phyloP scores from a whole-genome alignment of 1,140 invertebrate species.

The Lordiphosa stackelbergi region DNA sequence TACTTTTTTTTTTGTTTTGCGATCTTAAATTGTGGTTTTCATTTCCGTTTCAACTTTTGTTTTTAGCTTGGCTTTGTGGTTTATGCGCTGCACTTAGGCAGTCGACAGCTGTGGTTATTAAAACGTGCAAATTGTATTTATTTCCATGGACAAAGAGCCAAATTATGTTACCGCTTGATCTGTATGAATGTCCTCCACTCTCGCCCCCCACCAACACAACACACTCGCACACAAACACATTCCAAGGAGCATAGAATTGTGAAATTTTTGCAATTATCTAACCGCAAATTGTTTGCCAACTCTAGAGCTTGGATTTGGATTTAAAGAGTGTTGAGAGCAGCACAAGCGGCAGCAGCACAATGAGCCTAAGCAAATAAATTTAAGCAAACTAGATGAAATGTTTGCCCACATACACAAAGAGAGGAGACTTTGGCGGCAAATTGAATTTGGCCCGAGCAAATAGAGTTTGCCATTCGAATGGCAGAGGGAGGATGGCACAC shows the following conservation, averaged over 20 bases:
- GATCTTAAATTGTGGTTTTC: conserved; percentile 57
- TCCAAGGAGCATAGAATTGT: background rate
- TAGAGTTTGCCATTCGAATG: conserved; percentile 42
- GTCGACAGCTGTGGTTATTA: conserved; percentile 54
- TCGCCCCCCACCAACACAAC: background rate
- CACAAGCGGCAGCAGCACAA: background rate
- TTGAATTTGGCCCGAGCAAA: conserved; percentile 66
- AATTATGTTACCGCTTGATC: background rate
- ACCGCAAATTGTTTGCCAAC: conserved; percentile 49
- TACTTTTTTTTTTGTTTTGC: conserved; percentile 23
- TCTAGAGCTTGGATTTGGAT: conserved; percentile 29
- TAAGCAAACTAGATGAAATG: conserved; percentile 41
- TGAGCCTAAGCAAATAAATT: conserved; percentile 43
- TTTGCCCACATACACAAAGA: conserved; percentile 39
- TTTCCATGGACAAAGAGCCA: conserved; percentile 37
- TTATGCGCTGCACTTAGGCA: conserved; percentile 52
- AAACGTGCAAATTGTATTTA: conserved; percentile 56
- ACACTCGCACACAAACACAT: too few relatives aligned
- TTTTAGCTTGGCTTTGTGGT: conserved; percentile 17
- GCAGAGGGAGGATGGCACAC: conserved; percentile 23
- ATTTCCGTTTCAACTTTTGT: conserved; percentile 34
- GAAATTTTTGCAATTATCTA: conserved; percentile 50
- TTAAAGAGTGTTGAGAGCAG: background rate
- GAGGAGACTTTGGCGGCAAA: conserved; percentile 50
- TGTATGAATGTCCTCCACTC: background rate